phyloP scores from a whole-genome alignment of 2,113 vertebrate species.

The Willisornis vidua region DNA sequence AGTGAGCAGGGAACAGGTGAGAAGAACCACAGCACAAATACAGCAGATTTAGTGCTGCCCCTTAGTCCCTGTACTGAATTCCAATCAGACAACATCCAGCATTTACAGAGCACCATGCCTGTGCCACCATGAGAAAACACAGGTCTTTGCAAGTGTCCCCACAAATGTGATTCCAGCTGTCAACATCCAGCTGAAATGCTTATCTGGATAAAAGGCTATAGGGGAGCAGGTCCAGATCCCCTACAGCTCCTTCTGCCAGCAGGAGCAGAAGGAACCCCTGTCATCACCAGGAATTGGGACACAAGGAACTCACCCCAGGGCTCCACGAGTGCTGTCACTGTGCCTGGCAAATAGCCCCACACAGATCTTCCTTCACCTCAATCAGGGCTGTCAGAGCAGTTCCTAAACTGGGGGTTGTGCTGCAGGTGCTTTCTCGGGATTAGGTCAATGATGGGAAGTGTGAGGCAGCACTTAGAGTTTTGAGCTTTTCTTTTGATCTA shows the following conservation, averaged over 20 bases:
- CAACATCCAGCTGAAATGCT: background rate
- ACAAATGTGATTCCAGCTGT: background rate
- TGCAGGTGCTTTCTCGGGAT: background rate
- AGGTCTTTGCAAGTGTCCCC: background rate
- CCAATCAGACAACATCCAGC: background rate
- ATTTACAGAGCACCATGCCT: background rate
- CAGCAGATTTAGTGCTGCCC: background rate
- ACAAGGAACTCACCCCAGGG: accelerated
- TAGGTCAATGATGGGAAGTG: accelerated
- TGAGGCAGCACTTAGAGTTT: background rate
- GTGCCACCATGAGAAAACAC: accelerated
- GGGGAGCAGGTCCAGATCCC: accelerated
- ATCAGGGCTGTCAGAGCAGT: accelerated
- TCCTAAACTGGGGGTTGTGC: background rate
- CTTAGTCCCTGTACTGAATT: background rate
- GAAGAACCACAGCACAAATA: background rate
- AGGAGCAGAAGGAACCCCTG: no score
- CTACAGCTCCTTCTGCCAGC: background rate
- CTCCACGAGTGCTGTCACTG: accelerated
- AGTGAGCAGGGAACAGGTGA: background rate
- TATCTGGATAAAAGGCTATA: background rate
- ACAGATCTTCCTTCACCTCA: background rate
- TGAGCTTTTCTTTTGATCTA: background rate
- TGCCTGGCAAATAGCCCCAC: background rate
- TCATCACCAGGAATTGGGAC: background rate